Base-by-base conservation (phyloP, 2,888 invertebrate species). In the Brassicogethes aeneus region DNA sequence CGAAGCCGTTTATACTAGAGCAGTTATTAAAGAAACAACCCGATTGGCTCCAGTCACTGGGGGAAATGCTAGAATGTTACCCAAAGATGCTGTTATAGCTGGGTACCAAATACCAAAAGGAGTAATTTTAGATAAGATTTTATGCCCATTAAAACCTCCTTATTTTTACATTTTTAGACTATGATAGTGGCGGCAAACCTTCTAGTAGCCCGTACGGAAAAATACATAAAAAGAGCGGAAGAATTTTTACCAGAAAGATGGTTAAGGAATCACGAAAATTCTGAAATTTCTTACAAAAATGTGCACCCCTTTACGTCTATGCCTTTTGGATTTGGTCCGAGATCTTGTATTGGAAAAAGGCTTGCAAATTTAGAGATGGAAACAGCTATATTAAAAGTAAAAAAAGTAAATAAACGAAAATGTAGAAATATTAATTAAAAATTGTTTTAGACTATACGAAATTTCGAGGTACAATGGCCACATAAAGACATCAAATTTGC, bases 11-110 rank as follows among this genome's bases (percentile, higher is more conserved):
- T 79, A 78, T 50, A 59, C 82, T 3, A 74, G 72, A 56, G 80
- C 80, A 1, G 77, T 77, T 52, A 60, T 82, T 2, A 81, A 79
- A 56, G 82, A 82, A 60, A 66, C 76, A 0, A 61, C 74, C 33
- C 66, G 80, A 39, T 36, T 60, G 12, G 51, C 53, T 13, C 53
- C 57, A 16, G 48, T 53, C 29, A 49, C 49, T 14, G 42, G 50
- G 8, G 56, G 49, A 17, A 52, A 44, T 45, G 12, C 50, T n/a
- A 44, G 60, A 37, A 41, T 29, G 14, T 45, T 50, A 15, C 44
- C 45, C 13, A 57, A 60, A 47, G 61, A 65, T 47, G 38, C 63
- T 17, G 53, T 64, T 15, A 43, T 66, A 8, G 55, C 57, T n/a
- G 64, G 63, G 13, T 66, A 64, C 40, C 54, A 57, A 37, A 52